Base-by-base conservation (phyloP, 2,888 invertebrate species). In the Saturnia pavonia region DNA sequence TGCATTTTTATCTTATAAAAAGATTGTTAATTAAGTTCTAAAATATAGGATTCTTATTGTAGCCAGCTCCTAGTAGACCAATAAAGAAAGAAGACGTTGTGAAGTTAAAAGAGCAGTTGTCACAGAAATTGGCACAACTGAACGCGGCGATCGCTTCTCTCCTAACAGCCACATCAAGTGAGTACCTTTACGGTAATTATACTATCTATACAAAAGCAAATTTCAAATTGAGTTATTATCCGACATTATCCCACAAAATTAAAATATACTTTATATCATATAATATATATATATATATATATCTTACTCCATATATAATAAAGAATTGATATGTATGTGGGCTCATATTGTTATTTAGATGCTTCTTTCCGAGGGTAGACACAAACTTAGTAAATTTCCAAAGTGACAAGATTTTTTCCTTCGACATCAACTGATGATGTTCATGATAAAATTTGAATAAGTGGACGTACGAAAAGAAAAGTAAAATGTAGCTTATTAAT, bases 81-180 rank as follows among this genome's bases (percentile, higher is more conserved):
- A 74, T 83, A 0, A 72, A 69, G 0, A 78, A 77, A 0, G 45
- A 74, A 1, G 79, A 85, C 22, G 75, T 77, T 42, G 75, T 71
- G 1, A 74, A 75, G 0, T 74, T 87, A 1, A 82, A 83, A 65
- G 76, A 72, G 0, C 82, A 81, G 0, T 70, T 90, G 14, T 73
- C 85, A 3, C 75, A 83, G 19, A 80, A 77, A 43, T 51, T 91
- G 54, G 86, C 86, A 0, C 82, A 80, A 43, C 79, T 90, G 12
- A 90, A 90, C 72, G 90, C 88, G 0, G 88, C 91, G 0, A 73
- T 88, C 1, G 89, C 88, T 0, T 78, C 84, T 0, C 78, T 90
- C 1, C 74, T 88, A 0, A 77, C 80, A 0, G 83, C 88, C n/a
- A 84, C 84, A 6, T 74, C 79, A 4, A 85, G 88, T 88, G n/a